Percentiles rank a stretch among this genome's conserved stretches.
phyloP scores from a whole-genome alignment of 2,888 invertebrate species.

The Petrolisthes cinctipes region DNA sequence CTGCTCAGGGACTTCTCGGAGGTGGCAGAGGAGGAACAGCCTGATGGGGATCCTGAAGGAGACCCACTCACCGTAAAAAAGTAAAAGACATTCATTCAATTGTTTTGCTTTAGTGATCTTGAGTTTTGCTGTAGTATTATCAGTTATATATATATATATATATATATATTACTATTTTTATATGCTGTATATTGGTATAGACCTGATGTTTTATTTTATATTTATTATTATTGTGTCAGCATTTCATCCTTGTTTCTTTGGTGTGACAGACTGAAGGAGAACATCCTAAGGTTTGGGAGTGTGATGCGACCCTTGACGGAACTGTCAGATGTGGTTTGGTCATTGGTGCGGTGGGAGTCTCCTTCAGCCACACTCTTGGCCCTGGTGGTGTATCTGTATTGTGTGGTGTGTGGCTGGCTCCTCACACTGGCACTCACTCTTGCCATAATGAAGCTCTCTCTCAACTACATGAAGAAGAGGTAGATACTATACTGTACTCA shows the following conservation, averaged over 20 bases:
- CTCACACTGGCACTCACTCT: slow-evolving; percentile 50
- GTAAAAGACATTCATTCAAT: slow-evolving; percentile 24
- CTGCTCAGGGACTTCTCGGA: slow-evolving; percentile 63
- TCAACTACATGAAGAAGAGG: slow-evolving; percentile 62
- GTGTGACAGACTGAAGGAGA: slow-evolving; percentile 62
- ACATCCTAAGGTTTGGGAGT: slow-evolving; percentile 64
- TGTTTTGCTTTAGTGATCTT: not conserved
- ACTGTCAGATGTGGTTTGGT: slow-evolving; percentile 48
- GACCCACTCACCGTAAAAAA: slow-evolving; percentile 64
- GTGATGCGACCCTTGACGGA: slow-evolving; percentile 60
- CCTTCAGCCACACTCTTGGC: slow-evolving; percentile 64
- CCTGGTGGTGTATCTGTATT: slow-evolving; percentile 58
- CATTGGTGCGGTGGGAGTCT: slow-evolving; percentile 62
- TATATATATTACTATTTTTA: not conserved
- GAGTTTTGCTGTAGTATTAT: not conserved
- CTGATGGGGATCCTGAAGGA: slow-evolving; percentile 61
- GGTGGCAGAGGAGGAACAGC: slow-evolving; percentile 61
- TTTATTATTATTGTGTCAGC: not conserved
- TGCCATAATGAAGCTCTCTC: slow-evolving; percentile 54
- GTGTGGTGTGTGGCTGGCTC: slow-evolving; percentile 59
- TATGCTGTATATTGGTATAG: not conserved
- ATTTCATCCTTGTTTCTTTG: not conserved
- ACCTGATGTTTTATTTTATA: not conserved
- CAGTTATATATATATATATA: not conserved
- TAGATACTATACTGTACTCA: not conserved